These are phyloP conservation scores for Physeter macrocephalus DNA, from an alignment of 2,113 vertebrate genomes.

Conservation along the genomic window DNA sequence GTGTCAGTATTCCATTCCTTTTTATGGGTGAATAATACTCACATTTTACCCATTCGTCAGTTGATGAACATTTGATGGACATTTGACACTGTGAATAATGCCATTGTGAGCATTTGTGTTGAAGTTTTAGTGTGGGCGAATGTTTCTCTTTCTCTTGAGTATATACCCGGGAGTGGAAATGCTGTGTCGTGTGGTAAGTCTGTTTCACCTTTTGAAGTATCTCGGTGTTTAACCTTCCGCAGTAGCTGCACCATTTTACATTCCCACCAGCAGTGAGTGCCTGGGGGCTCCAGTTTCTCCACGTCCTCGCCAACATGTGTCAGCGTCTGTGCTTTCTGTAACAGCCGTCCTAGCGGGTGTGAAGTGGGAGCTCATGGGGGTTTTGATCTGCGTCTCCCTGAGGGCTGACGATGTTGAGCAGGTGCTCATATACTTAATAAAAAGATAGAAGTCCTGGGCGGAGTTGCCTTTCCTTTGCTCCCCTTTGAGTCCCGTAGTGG, in stretches of 20 bases:
- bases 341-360: fast-evolving
- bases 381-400: neutral
- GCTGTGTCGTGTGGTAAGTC: neutral
- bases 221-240: neutral
- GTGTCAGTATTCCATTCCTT: neutral
- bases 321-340: neutral
- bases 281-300: fast-evolving
- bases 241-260: neutral
- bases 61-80: neutral
- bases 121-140: neutral
- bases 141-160: neutral
- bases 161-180: too few species aligned
- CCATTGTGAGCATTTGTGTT: fast-evolving
- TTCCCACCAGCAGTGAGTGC: too few species aligned
- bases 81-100: neutral
- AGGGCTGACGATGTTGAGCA: fast-evolving
- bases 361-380: neutral
- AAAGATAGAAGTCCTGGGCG: neutral
- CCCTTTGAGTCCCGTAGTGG: neutral
- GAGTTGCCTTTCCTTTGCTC: neutral
- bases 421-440: neutral
- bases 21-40: neutral
- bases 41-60: neutral
- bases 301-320: fast-evolving
- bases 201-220: neutral